Percentiles rank a stretch among this genome's conserved stretches.
These are phyloP conservation scores for Lysandra bellargus DNA, from an alignment of 2,888 invertebrate genomes.

Conservation along the genomic window DNA sequence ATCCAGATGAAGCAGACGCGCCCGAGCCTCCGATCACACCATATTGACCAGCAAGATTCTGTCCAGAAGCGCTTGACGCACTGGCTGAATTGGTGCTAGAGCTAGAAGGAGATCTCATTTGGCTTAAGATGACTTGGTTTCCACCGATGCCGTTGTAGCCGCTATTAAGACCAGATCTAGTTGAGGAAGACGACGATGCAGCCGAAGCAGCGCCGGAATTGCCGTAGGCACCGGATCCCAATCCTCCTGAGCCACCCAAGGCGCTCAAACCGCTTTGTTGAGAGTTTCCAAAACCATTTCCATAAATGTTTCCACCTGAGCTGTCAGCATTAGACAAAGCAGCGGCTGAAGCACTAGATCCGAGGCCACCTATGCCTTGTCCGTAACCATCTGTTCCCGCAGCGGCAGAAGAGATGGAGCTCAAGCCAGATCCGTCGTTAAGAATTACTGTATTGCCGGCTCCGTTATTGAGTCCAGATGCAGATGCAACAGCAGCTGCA, in stretches of 20 bases:
- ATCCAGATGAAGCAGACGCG: not conserved
- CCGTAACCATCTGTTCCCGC: not conserved
- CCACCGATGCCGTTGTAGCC: too few relatives aligned
- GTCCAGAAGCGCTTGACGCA: too few relatives aligned
- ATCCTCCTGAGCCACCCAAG: not conserved
- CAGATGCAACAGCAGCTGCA: constrained; percentile 6
- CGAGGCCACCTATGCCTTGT: not conserved
- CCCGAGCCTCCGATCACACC: too few relatives aligned
- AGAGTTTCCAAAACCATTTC: not conserved
- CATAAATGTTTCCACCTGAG: not conserved
- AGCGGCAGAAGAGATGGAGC: too few relatives aligned
- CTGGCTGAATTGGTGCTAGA: too few relatives aligned
- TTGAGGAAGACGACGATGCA: too few relatives aligned
- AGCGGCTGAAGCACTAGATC: not conserved
- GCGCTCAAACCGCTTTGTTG: constrained; percentile 20
- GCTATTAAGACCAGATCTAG: too few relatives aligned
- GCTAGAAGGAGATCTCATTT: too few relatives aligned
- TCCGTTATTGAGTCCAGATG: constrained; percentile 9
- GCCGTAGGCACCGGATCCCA: too few relatives aligned
- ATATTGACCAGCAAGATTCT: too few relatives aligned
- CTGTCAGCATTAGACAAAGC: constrained; percentile 15
- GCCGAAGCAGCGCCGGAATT: too few relatives aligned
- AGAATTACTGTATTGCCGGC: not conserved
- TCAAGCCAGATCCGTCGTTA: not conserved
- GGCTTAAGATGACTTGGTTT: too few relatives aligned